A percentile compares a stretch with the other conserved stretches of the same genome.
Conservation (phyloP, 1,140 invertebrate species). For the Conus ventricosus region DNA sequence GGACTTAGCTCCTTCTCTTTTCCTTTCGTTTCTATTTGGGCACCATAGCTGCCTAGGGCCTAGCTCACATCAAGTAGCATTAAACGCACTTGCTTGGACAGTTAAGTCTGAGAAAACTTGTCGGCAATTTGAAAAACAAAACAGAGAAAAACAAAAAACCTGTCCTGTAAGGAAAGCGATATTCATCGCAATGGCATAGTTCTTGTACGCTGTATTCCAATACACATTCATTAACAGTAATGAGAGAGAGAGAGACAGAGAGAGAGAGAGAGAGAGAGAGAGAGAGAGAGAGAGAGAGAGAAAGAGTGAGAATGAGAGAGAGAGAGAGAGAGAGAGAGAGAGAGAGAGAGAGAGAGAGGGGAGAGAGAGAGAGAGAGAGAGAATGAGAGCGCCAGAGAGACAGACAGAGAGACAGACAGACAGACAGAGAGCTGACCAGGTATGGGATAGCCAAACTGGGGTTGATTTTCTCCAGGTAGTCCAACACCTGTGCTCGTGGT, state of each 20-base stretch:
- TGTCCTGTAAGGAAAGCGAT: not conserved
- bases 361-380: not conserved
- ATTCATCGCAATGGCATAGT: not conserved
- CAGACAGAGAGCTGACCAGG: slow-evolving; percentile 77
- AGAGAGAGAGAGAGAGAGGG: not conserved
- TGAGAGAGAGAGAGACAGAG: not conserved
- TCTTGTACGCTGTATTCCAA: too few species aligned
- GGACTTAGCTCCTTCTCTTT: too few species aligned
- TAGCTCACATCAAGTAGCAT: too few species aligned
- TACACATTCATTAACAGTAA: not conserved
- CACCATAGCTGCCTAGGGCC: too few species aligned
- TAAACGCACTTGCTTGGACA: too few species aligned
- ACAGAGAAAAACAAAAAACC: not conserved
- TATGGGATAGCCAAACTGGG: slow-evolving; percentile 91
- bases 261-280: not conserved
- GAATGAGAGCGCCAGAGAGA: not conserved
- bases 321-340: not conserved
- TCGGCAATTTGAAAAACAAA: too few species aligned
- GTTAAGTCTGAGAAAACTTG: too few species aligned
- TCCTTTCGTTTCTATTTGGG: too few species aligned
- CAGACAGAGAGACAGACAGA: not conserved
- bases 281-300: not conserved
- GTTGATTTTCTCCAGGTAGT: slow-evolving; percentile 89
- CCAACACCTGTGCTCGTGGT: slow-evolving; percentile 90
- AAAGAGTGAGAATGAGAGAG: too few species aligned